These are phyloP conservation scores for Limnephilus lunatus DNA, from an alignment of 2,888 invertebrate genomes.

Conservation along the genomic window DNA sequence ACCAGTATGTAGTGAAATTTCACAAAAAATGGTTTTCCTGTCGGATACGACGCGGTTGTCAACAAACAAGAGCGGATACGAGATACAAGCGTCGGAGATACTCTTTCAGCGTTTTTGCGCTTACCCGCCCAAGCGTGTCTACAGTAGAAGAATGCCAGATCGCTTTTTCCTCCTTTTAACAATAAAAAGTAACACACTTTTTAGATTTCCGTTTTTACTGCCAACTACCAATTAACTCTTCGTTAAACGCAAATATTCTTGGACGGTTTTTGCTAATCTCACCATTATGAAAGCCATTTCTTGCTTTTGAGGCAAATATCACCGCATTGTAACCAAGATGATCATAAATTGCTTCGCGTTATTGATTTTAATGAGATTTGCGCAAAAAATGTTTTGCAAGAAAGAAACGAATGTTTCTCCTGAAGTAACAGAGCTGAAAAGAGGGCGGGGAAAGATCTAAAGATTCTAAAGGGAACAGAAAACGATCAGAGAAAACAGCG, in stretches of 20 bases:
- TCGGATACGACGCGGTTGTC: neutral
- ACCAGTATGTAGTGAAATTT: neutral
- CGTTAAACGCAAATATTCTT: slow-evolving; percentile 51
- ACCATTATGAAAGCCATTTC: slow-evolving; percentile 40
- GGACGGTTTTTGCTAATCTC: slow-evolving; percentile 33
- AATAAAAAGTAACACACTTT: slow-evolving; percentile 31
- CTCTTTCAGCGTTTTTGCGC: slow-evolving; percentile 59
- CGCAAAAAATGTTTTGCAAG: neutral
- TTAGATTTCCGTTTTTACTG: slow-evolving; percentile 18
- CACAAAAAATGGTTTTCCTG: neutral
- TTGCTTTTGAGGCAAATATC: slow-evolving; percentile 38
- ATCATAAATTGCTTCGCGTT: slow-evolving; percentile 46
- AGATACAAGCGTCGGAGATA: neutral
- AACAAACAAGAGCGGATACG: neutral
- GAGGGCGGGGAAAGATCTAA: neutral
- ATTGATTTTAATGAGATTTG: slow-evolving; percentile 51
- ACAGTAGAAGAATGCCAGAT: neutral
- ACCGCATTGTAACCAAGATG: slow-evolving; percentile 40
- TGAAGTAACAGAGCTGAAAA: neutral
- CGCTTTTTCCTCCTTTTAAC: neutral
- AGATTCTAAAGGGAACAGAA: neutral
- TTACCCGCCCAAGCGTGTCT: slow-evolving; percentile 41
- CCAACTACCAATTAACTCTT: slow-evolving; percentile 33
- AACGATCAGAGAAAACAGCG: neutral
- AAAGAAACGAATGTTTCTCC: neutral